Base-by-base conservation (phyloP, 1,140 invertebrate genomes). In the Tetragonula clypearis region DNA sequence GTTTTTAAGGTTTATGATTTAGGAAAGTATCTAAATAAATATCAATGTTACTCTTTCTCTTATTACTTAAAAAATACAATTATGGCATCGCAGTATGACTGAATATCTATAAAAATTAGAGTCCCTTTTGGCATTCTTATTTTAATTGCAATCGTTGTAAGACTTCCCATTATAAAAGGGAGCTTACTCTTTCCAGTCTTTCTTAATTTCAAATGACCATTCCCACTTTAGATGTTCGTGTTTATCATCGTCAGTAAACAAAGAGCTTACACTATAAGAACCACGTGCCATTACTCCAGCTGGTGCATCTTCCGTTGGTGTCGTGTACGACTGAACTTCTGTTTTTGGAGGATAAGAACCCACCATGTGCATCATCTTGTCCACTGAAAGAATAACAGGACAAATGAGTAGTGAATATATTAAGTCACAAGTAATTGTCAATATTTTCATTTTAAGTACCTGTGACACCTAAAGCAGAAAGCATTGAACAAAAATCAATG, bases 171-270 rank as follows among this genome's bases (percentile, higher is more conserved):
- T 74, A 65, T n/a, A 58, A 66, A 60, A 80, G 62, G 58, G 41
- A 66, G 58, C 66, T 93, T 95, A 97, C 83, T 96, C 95, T 94
- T 97, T 97, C 98, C 99, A 99, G 94, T 99, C 98, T 95, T 99
- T 99, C 94, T 99, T 98, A 90, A 99, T 99, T 94, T 99, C 98
- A 93, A 99, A 99, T 79, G 97, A 96, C 99, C 99, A 99, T 92
- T 99, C 98, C 99, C 99, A 99, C 93, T 99, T 98, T 1, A 99
- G 96, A 94, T 99, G 98, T 92, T 98, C 97, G 94, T 99, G 97
- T 94, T 98, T 98, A 93, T 99, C 99, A 93, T 99, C 99, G 94
- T 99, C 99, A 6, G 98, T 99, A 95, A 99, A 99, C 1, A 98
- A 95, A 41, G 99, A 99, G 91, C 97, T 97, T 2, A 99, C 98